Base-by-base conservation (phyloP, 2,888 invertebrate species). In the Glyphotaelius pellucidus region DNA sequence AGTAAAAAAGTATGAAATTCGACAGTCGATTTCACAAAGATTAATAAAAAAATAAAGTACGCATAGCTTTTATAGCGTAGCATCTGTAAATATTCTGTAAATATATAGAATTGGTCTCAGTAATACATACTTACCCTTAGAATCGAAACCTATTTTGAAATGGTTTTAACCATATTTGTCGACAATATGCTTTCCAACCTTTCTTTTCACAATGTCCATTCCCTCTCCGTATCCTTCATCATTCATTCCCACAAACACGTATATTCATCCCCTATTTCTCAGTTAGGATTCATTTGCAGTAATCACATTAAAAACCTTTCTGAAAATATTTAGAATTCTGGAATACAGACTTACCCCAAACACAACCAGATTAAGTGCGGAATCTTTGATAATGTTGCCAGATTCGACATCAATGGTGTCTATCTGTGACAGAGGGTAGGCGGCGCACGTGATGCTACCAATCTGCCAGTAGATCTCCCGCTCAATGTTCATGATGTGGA, bases 391-490 rank as follows among this genome's bases (percentile, higher is more conserved):
- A n/a, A 99, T 99, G 93, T 98, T 97, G 7, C 99, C 99, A 14
- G 98, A 98, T 94, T 97, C 97, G 7, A 98, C 97, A 94, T 99
- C 98, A 93, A 99, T 99, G 0, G 99, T 99, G 94, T 99, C 99
- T 79, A 99, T 98, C 95, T 98, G 98, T 0, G 98, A 98, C 89
- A 99, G 95, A 0, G 99, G 99, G 95, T 99, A 99, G 0, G 99
- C 99, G 0, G 99, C 99, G 95, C 99, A 99, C 0, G 99, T 99
- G 7, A 99, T 98, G 93, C 98, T 98, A 0, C 99, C 99, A 94
- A 99, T 98, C 95, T 99, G 99, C 99, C 99, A 99, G 95, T 99
- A 99, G 94, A 99, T 99, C 95, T 99, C 99, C 52, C 99, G 95
- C 95, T 99, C 99, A 93, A 99, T 98, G 95, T 99, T 99, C 94